A percentile compares a stretch with the other conserved stretches of the same genome.
Evolutionary conservation across 2,888 invertebrate species (phyloP).

Genomic region (Drosophila rellima): DNA sequence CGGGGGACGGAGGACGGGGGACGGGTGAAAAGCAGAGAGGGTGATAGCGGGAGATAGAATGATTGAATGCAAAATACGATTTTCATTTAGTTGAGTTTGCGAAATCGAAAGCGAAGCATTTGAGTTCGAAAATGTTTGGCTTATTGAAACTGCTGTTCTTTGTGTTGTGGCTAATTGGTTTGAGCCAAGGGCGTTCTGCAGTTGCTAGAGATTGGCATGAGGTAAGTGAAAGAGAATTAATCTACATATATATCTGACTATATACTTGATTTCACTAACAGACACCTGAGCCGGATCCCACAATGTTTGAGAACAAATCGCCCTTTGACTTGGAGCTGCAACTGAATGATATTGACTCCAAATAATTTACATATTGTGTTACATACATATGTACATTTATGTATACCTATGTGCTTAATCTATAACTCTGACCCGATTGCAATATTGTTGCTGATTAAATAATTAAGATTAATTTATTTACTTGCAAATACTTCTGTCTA

Average conservation of each 20-base stretch:
- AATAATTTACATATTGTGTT: neutral
- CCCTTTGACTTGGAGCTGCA: constrained; percentile 22
- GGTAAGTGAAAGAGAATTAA: constrained; percentile 19
- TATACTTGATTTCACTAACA: neutral
- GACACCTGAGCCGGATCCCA: constrained; percentile 57
- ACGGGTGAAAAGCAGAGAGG: neutral
- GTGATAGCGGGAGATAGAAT: neutral
- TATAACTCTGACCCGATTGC: neutral
- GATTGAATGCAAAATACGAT: constrained; percentile 10
- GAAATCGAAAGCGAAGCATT: constrained; percentile 25
- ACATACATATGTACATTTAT: too few species aligned
- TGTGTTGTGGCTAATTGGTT: constrained; percentile 45
- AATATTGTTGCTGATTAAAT: constrained; percentile 4
- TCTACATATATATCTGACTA: neutral
- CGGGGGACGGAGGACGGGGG: neutral
- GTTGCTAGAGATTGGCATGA: constrained; percentile 26
- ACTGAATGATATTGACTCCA: constrained; percentile 31
- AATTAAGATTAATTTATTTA: neutral
- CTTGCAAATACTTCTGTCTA: constrained; percentile 11
- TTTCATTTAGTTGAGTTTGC: constrained; percentile 28
- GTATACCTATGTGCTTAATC: too few species aligned
- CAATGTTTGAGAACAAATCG: constrained; percentile 49
- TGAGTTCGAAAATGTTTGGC: constrained; percentile 46
- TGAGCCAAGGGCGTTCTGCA: constrained; percentile 55
- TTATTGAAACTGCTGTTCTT: constrained; percentile 41